Evolutionary conservation across 2,113 vertebrate genomes (phyloP).

Genomic region (Chamaetylas fuelleborni): DNA sequence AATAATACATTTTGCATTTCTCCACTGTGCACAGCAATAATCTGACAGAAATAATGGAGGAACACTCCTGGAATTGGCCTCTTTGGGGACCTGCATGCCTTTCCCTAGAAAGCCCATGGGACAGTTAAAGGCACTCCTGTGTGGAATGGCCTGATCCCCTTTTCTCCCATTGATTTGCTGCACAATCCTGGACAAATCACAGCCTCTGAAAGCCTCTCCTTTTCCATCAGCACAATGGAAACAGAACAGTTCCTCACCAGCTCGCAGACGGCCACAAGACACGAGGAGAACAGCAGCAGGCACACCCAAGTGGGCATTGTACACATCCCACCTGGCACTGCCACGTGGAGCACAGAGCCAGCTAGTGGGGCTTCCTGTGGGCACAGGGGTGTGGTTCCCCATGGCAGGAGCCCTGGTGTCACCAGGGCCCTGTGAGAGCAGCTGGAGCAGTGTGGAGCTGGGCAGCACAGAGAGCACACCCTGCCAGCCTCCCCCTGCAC

Average conservation of each 20-base stretch:
- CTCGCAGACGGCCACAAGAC: background rate
- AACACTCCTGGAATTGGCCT: background rate
- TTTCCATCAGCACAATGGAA: background rate
- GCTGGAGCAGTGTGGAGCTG: background rate
- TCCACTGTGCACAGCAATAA: slow-evolving; percentile 20
- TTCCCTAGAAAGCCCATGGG: background rate
- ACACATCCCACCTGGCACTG: background rate
- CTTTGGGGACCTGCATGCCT: background rate
- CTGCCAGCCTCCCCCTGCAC: background rate
- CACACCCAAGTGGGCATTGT: too few relatives aligned
- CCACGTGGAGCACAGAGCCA: background rate
- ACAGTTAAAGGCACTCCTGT: background rate
- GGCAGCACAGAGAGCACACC: background rate
- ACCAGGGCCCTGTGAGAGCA: background rate
- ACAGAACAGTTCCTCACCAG: background rate
- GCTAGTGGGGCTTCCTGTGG: background rate
- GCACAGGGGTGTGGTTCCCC: background rate
- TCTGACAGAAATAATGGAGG: slow-evolving; percentile 24
- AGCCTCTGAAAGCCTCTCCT: background rate
- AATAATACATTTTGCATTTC: slow-evolving; percentile 62
- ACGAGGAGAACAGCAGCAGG: background rate
- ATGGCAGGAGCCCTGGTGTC: fast-evolving
- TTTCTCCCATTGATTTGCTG: background rate
- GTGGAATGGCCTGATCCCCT: background rate
- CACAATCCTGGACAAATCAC: background rate